Percentiles rank a stretch among this genome's conserved stretches.
Evolutionary conservation across 2,888 invertebrate genomes (phyloP).

Genomic region (Apotomis capreana): DNA sequence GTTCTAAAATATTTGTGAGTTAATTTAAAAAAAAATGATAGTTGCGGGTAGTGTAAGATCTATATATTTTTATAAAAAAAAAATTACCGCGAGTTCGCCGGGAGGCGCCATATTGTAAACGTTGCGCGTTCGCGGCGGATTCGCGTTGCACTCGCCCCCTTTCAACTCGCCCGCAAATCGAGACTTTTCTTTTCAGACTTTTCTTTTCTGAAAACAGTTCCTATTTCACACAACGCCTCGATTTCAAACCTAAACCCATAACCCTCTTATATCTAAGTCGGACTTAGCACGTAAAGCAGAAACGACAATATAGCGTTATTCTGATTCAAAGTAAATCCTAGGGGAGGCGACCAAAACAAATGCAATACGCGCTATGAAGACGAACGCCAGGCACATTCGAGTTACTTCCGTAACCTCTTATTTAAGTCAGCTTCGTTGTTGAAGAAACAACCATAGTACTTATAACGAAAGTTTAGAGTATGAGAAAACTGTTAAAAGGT

Average conservation of each 20-base stretch:
- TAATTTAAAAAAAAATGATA: too few relatives aligned
- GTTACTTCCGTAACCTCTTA: slow-evolving; percentile 3
- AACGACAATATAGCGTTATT: slow-evolving; percentile 36
- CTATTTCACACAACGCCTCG: too few relatives aligned
- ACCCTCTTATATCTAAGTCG: neutral
- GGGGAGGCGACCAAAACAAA: slow-evolving; percentile 29
- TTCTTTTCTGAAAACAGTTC: too few relatives aligned
- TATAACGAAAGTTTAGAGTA: neutral
- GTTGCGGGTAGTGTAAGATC: too few relatives aligned
- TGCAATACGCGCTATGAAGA: slow-evolving; percentile 51
- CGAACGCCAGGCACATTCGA: slow-evolving; percentile 57
- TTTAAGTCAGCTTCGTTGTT: slow-evolving; percentile 31
- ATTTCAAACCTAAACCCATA: neutral
- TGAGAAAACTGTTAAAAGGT: neutral
- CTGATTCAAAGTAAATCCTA: slow-evolving; percentile 35
- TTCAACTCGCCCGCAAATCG: too few relatives aligned
- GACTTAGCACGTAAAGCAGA: slow-evolving; percentile 10
- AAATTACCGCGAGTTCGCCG: too few relatives aligned
- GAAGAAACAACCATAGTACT: neutral
- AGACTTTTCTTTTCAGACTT: too few relatives aligned
- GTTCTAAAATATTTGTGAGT: too few relatives aligned
- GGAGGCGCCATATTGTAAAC: too few relatives aligned
- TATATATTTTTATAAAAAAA: too few relatives aligned
- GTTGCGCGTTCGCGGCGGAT: too few relatives aligned
- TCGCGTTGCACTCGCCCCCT: too few relatives aligned